These are phyloP conservation scores for Pedetes capensis DNA, from an alignment of 2,113 vertebrate species.

Conservation along the genomic window DNA sequence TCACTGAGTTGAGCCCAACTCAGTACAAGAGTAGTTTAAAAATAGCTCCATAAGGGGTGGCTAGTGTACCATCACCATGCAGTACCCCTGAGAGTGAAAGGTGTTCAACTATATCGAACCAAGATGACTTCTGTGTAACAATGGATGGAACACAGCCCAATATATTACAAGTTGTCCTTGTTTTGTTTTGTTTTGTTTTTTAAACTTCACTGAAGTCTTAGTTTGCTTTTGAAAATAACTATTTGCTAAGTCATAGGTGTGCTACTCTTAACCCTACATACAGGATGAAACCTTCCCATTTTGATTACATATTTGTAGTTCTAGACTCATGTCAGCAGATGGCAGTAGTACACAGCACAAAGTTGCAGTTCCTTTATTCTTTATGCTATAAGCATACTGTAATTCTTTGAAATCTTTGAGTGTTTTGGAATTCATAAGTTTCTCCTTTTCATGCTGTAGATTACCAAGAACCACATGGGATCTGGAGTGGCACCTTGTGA, in stretches of 20 bases:
- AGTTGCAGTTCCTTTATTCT: neutral
- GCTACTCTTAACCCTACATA: neutral
- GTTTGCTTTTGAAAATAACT: slow-evolving; percentile 18
- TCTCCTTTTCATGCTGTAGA: neutral
- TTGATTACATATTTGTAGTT: neutral
- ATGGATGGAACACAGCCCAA: neutral
- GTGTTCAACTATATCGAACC: neutral
- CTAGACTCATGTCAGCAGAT: slow-evolving; percentile 36
- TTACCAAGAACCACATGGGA: neutral
- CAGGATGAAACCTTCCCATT: neutral
- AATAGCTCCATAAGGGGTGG: neutral
- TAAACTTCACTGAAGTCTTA: neutral
- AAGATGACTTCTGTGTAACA: neutral
- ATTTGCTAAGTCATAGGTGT: neutral
- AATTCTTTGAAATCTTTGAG: neutral
- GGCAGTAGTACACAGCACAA: neutral
- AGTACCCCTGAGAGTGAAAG: neutral
- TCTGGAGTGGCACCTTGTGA: neutral
- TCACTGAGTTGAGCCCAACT: neutral
- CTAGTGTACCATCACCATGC: neutral
- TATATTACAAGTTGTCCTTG: no score
- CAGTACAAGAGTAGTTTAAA: neutral
- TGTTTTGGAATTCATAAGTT: neutral
- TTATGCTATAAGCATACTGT: neutral
- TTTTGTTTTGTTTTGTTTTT: no score